These are phyloP conservation scores for Fregata magnificens DNA, from an alignment of 2,113 vertebrate species.

Conservation along the genomic window DNA sequence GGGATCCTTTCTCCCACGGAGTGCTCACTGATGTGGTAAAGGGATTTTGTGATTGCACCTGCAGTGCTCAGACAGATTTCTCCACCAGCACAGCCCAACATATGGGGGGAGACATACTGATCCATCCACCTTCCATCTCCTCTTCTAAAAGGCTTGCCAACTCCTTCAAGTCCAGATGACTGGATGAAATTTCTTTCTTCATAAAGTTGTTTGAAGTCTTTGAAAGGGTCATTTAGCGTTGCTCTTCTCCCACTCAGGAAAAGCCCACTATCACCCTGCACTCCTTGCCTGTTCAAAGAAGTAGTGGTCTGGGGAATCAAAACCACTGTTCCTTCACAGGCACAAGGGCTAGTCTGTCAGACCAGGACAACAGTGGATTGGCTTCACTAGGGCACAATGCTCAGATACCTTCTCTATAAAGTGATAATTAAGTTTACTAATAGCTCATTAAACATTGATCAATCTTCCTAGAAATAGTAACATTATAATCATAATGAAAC, in stretches of 20 bases:
- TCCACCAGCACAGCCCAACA: not conserved
- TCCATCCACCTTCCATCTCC: not conserved
- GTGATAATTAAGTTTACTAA: conserved; percentile 58
- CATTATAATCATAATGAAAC: conserved; percentile 36
- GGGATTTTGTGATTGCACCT: not conserved
- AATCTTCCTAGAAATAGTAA: conserved; percentile 59
- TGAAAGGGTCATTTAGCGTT: not conserved
- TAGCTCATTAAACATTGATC: conserved; percentile 55
- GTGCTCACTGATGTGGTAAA: not conserved
- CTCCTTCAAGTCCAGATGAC: not conserved
- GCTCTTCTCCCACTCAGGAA: not conserved
- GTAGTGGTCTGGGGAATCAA: not conserved
- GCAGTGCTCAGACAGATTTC: not conserved
- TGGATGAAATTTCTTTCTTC: not conserved
- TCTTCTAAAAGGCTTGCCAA: not conserved
- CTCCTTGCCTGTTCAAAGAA: not conserved
- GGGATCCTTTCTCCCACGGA: not conserved
- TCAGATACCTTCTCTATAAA: not conserved
- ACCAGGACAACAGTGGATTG: not conserved
- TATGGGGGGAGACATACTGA: not conserved
- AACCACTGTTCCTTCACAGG: not conserved
- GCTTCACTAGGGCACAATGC: not conserved
- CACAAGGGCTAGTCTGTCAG: not conserved
- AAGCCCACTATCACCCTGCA: not conserved
- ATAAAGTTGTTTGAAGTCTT: not conserved